Base-by-base conservation (phyloP, 2,797 vertebrate genomes). In the Phrynocephalus vlangalii region DNA sequence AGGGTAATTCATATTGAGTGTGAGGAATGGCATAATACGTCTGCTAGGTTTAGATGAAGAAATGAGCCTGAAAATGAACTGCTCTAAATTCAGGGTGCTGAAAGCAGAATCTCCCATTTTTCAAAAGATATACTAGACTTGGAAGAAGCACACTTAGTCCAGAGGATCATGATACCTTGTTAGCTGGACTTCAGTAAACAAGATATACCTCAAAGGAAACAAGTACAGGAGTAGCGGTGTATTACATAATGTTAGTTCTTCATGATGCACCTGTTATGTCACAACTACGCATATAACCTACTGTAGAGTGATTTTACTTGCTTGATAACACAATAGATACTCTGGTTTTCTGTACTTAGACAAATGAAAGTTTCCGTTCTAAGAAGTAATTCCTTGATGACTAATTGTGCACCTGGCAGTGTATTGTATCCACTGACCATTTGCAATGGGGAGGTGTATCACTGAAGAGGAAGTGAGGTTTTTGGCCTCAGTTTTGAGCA, bases 1-100 rank as follows among this genome's bases (percentile, higher is more conserved):
- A 30, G 87, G 83, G 0, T 3, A 66, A 7, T 85, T 81, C 1
- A 0, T 1, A 81, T 0, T 20, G 33, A 44, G 20, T 44, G 26
- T 44, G 10, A 26, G 8, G 6, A 5, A 0, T 44, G 38, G 38
- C 38, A 44, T 44, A 44, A 44, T 26, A 0, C 71, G 67, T 79
- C 9, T 80, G 70, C 0, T 86, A 84, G 44, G 63, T 44, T 70
- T 33, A 72, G 13, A 0, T 86, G 87, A 78, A 33, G 48, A 82
- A 16, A 1, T 78, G 86, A 84, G 30, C n/a, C 66, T 18, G 24
- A 30, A 82, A 84, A 2, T 86, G 86, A 50, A 87, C 85, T 52
- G 81, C 84, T 13, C 86, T 89, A 87, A 60, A 91, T 24, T 63
- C 15, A 48, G 50, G 50, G 48, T 28, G 11, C 38, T 67, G 13